phyloP scores from a whole-genome alignment of 2,797 vertebrate genomes.

The Acanthurus lineatus region DNA sequence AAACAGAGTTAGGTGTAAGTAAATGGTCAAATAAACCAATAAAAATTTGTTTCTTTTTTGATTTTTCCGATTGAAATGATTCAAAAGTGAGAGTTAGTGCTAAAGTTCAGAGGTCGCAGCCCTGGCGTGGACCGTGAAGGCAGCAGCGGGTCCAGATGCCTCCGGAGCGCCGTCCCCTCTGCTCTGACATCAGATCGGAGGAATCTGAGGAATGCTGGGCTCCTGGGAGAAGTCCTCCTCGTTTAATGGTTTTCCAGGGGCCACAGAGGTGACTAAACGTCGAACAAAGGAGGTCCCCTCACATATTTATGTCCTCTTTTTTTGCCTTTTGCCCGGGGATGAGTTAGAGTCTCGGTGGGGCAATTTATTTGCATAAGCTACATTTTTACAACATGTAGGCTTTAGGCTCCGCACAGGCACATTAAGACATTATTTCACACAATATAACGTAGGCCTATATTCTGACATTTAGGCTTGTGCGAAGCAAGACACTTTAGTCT shows the following conservation, averaged over 20 bases:
- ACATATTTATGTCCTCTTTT: conserved; percentile 59
- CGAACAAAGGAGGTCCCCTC: conserved; percentile 76
- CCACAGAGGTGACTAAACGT: conserved; percentile 79
- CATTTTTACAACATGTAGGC: conserved; percentile 51
- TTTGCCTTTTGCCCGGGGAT: conserved; percentile 63
- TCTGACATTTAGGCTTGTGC: neutral
- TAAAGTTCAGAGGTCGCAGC: neutral
- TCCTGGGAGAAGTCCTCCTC: conserved; percentile 80
- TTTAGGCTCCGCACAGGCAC: neutral
- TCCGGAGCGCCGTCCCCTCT: conserved; percentile 61
- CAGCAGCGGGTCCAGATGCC: conserved; percentile 67
- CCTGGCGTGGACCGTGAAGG: conserved; percentile 43
- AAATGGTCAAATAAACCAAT: neutral
- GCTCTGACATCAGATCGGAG: conserved; percentile 84
- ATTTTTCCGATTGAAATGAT: neutral
- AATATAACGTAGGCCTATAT: neutral
- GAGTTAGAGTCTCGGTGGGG: conserved; percentile 55
- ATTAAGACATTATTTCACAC: conserved; percentile 7
- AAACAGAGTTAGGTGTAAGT: neutral
- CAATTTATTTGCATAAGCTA: conserved; percentile 64
- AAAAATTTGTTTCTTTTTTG: neutral
- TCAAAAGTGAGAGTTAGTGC: rapidly evolving
- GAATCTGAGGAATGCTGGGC: conserved; percentile 84
- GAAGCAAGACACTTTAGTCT: too few species aligned
- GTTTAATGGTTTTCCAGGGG: conserved; percentile 82